Evolutionary conservation across 1,140 invertebrate species (phyloP).

Genomic region (Schlechtendalia chinensis): DNA sequence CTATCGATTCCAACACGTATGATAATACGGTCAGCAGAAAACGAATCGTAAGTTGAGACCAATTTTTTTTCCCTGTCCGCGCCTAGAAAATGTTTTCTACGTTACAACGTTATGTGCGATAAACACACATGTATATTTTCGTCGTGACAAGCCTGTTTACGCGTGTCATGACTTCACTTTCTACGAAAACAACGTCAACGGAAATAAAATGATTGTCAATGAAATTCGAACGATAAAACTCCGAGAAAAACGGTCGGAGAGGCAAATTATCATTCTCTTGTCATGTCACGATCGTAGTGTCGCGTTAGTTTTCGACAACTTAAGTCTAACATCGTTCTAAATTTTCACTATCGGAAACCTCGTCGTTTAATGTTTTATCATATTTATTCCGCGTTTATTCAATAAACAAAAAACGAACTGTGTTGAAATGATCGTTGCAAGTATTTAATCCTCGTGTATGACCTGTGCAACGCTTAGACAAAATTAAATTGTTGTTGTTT

Average conservation of each 20-base stretch:
- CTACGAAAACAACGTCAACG: background rate
- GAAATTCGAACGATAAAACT: background rate
- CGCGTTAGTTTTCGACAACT: slow-evolving; percentile 11
- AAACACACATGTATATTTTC: no score
- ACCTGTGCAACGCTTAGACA: no score
- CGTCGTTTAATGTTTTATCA: background rate
- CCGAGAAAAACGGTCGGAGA: background rate
- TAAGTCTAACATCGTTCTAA: background rate
- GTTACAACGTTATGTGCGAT: no score
- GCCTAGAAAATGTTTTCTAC: no score
- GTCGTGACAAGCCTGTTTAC: background rate
- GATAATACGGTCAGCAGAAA: no score
- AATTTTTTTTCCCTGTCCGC: no score
- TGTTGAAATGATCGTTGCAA: background rate
- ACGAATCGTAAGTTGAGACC: no score
- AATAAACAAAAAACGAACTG: background rate
- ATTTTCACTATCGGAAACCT: background rate
- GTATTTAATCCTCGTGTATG: no score
- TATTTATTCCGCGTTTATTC: background rate
- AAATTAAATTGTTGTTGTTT: no score
- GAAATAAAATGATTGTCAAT: slow-evolving; percentile 10
- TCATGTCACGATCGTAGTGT: background rate
- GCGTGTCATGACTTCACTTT: background rate
- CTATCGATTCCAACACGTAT: no score
- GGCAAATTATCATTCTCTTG: background rate